A percentile compares a stretch with the other conserved stretches of the same genome.
Conservation (phyloP, 2,797 vertebrate species). For the Sebastes paucispinis region DNA sequence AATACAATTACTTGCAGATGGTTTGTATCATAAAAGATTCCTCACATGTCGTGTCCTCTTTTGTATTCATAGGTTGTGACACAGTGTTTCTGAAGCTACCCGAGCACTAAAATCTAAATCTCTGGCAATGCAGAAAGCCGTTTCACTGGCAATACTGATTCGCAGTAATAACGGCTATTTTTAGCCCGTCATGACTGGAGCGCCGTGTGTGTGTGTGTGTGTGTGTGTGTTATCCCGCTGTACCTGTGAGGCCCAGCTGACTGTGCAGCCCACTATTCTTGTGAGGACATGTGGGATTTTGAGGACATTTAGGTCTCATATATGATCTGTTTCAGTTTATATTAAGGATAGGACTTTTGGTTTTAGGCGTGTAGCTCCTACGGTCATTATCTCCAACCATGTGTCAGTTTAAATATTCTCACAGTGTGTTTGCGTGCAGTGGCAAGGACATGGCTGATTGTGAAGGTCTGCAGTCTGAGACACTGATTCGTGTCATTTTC, state of each 20-base stretch:
- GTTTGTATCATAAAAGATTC: neutral
- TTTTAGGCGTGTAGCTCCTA: neutral
- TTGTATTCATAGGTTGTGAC: conserved; percentile 28
- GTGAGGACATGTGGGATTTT: neutral
- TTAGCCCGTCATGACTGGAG: conserved; percentile 65
- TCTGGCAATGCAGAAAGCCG: conserved; percentile 49
- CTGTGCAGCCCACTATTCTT: neutral
- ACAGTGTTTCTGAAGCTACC: conserved; percentile 22
- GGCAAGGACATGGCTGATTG: conserved; percentile 1
- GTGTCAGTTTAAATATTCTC: neutral
- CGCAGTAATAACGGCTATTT: conserved; percentile 75
- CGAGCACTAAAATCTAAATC: conserved; percentile 39
- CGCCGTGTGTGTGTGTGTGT: conserved; percentile 8
- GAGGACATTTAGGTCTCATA: neutral
- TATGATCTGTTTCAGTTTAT: neutral
- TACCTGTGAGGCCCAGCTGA: conserved; percentile 4
- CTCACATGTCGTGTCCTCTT: neutral
- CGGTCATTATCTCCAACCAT: too few relatives aligned
- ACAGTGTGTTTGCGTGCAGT: neutral
- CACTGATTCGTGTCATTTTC: conserved; percentile 14
- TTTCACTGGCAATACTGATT: conserved; percentile 68
- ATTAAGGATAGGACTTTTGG: neutral
- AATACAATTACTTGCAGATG: neutral
- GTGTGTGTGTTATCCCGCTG: neutral
- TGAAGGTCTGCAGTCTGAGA: conserved; percentile 19